Percentiles rank a stretch among this genome's conserved stretches.
These are phyloP conservation scores for Chromoteleia sp. DNA, from an alignment of 2,888 invertebrate genomes.

Conservation along the genomic window DNA sequence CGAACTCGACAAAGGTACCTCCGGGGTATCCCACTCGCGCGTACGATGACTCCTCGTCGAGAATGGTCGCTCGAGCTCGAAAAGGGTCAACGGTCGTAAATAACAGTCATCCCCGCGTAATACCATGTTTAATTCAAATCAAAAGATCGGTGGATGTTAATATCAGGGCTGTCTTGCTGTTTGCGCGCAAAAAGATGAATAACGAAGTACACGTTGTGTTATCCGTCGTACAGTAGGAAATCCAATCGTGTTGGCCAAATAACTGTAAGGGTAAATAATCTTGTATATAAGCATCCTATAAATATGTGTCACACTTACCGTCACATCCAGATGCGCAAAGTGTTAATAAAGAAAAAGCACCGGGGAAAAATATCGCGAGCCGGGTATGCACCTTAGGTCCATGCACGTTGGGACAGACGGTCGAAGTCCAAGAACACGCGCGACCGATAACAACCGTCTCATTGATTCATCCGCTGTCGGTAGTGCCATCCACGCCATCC, in stretches of 20 bases:
- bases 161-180: slow-evolving; percentile 49
- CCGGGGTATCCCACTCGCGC: too few species aligned
- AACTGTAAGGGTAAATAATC: slow-evolving; percentile 66
- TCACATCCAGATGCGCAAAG: slow-evolving; percentile 62
- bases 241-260: slow-evolving; percentile 64
- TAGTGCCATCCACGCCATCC: slow-evolving; percentile 29
- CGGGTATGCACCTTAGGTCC: slow-evolving; percentile 11
- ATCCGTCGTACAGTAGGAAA: slow-evolving; percentile 52
- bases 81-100: too few species aligned
- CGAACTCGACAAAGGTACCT: too few species aligned
- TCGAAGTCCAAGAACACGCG: slow-evolving; percentile 21
- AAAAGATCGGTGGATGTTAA: slow-evolving; percentile 1
- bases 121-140: not conserved
- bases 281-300: slow-evolving; percentile 66
- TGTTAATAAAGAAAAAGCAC: slow-evolving; percentile 61
- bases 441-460: slow-evolving; percentile 11
- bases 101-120: not conserved
- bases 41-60: too few species aligned
- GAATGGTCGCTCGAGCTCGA: too few species aligned
- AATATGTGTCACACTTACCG: slow-evolving; percentile 64
- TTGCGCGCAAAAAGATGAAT: slow-evolving; percentile 44
- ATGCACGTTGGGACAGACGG: slow-evolving; percentile 23
- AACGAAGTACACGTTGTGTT: slow-evolving; percentile 58
- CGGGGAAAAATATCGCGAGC: slow-evolving; percentile 52
- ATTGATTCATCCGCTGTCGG: slow-evolving; percentile 26